A percentile compares a stretch with the other conserved stretches of the same genome.
Conservation (phyloP, 2,797 vertebrate genomes). For the Taeniopygia guttata region DNA sequence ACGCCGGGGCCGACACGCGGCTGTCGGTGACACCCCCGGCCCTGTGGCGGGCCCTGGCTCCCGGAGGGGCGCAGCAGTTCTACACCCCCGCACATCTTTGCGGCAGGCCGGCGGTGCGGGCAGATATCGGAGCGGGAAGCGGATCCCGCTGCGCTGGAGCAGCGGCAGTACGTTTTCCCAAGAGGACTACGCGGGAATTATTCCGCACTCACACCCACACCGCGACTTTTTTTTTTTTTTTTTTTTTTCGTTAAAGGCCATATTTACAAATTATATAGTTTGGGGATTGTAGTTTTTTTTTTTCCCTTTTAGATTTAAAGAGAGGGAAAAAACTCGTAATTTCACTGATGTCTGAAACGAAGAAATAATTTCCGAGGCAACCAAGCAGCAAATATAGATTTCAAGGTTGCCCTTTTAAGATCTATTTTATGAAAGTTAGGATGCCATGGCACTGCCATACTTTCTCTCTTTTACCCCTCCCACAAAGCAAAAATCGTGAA, state of each 20-base stretch:
- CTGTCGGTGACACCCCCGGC: not conserved
- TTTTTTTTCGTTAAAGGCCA: not conserved
- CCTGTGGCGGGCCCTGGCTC: not conserved
- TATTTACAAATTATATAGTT: slow-evolving; percentile 9
- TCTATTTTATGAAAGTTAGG: not conserved
- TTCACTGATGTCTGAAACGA: not conserved
- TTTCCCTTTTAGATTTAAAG: not conserved
- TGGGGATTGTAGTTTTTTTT: not conserved
- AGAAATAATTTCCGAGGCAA: not conserved
- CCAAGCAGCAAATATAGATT: not conserved
- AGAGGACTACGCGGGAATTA: not conserved
- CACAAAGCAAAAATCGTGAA: not conserved
- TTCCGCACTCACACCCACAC: slow-evolving; percentile 30
- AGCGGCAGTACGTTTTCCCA: not conserved
- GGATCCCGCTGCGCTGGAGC: not conserved
- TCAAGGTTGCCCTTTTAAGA: not conserved
- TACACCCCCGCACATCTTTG: not conserved
- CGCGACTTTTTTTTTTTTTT: not conserved
- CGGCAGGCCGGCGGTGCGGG: not conserved
- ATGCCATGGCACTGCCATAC: not conserved
- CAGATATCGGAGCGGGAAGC: not conserved
- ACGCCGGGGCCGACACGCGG: not conserved
- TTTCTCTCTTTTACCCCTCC: not conserved
- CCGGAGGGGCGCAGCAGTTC: not conserved
- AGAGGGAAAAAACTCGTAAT: rapidly evolving